Base-by-base conservation (phyloP, 2,888 invertebrate species). In the Sepiola atlantica region DNA sequence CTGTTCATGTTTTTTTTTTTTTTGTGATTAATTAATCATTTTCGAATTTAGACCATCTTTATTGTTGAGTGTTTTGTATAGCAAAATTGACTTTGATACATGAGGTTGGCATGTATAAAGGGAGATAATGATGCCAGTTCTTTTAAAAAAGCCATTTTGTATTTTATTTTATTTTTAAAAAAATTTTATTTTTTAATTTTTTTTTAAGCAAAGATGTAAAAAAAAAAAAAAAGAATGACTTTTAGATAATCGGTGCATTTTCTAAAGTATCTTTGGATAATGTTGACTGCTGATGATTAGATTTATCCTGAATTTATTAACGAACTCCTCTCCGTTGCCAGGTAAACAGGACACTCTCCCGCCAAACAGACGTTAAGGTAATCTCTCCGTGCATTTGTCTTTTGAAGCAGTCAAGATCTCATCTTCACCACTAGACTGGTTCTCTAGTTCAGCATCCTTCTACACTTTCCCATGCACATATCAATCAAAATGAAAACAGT, bases 351-450 rank as follows among this genome's bases (percentile, higher is more conserved):
- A 92, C 92, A 92, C 45, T n/a, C 92, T n/a, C 35, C 92, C 92
- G 92, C 92, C 92, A 92, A 55, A 92, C 92, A 92, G 92, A 92
- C 24, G 92, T 92, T 92, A 92, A 92, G 92, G 92, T 92, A 92
- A 92, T 92, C 92, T 92, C 92, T 92, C 92, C 55, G 55, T 92
- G 92, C 92, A 92, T 92, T 92, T 92, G 55, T 92, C 92, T 92
- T 92, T 92, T 45, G 55, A 92, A 92, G 92, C 92, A 45, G 55
- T 55, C 92, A 45, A 92, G 92, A 45, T 92, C 45, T 45, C 45
- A 20, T 92, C 92, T 92, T 92, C 92, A 92, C 45, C 55, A 91
- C 54, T 92, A 92, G 92, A 92, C 54, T 92, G 92, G 55, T 55
- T 92, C 92, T 55, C 54, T 92, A 92, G 92, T 45, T 92, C 92